A percentile compares a stretch with the other conserved stretches of the same genome.
These are phyloP conservation scores for Macrophya alboannulata DNA, from an alignment of 2,888 invertebrate species.

Conservation along the genomic window DNA sequence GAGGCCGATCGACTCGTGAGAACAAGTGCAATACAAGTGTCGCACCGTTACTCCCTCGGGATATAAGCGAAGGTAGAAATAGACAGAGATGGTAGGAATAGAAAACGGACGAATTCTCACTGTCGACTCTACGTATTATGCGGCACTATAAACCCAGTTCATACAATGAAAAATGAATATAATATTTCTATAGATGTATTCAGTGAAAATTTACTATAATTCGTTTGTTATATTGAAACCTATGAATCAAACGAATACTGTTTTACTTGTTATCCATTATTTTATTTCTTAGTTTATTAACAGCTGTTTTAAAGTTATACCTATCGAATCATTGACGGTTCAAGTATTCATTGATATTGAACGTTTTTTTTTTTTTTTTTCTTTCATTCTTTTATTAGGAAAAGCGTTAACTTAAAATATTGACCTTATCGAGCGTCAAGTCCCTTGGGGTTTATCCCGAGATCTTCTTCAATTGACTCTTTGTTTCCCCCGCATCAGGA, in stretches of 20 bases:
- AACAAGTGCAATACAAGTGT: slow-evolving; percentile 76
- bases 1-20: slow-evolving; percentile 69
- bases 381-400: background rate
- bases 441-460: background rate
- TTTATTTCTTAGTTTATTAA: background rate
- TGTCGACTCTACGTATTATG: slow-evolving; percentile 21
- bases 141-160: background rate
- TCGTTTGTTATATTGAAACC: background rate
- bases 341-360: background rate
- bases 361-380: background rate
- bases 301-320: background rate
- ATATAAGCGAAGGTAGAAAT: slow-evolving; percentile 29
- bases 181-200: background rate
- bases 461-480: slow-evolving; percentile 41
- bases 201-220: background rate
- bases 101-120: slow-evolving; percentile 7
- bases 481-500: background rate
- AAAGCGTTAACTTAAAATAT: background rate
- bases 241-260: background rate
- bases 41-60: slow-evolving; percentile 67
- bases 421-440: background rate
- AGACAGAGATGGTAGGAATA: background rate
- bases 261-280: background rate
- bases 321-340: background rate
- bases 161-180: background rate